Evolutionary conservation across 2,797 vertebrate species (phyloP).

Genomic region (Channallabes apus): DNA sequence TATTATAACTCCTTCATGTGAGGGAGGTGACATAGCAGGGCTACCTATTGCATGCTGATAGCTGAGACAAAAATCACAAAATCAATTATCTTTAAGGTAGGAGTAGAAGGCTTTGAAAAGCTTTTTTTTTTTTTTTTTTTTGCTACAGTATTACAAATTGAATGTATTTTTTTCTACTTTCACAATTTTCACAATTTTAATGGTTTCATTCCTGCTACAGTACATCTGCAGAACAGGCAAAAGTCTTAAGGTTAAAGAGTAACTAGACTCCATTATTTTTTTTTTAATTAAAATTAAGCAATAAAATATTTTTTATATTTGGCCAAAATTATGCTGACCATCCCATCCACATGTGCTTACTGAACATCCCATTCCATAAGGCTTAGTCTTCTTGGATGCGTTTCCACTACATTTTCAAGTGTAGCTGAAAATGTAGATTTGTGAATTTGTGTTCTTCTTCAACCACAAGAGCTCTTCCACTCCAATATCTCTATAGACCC

Average conservation of each 20-base stretch:
- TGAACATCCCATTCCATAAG: not conserved
- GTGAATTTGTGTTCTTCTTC: not conserved
- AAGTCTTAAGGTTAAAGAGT: not conserved
- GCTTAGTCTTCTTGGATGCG: not conserved
- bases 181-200: not conserved
- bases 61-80: not conserved
- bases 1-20: constrained; percentile 18
- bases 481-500: not conserved
- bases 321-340: not conserved
- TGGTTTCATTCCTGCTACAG: not conserved
- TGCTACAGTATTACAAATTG: not conserved
- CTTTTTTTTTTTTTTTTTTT: not conserved
- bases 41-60: not conserved
- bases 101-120: not conserved
- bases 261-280: not conserved
- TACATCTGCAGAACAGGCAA: not conserved
- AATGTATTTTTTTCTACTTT: not conserved
- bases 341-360: not conserved
- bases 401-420: not conserved
- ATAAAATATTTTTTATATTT: not conserved
- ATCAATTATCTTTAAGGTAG: not conserved
- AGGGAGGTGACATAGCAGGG: constrained; percentile 3
- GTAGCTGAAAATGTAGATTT: not conserved
- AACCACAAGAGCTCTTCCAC: not conserved
- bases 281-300: not conserved